Conservation (phyloP, 2,888 invertebrate genomes). For the Coelinius sp. region DNA sequence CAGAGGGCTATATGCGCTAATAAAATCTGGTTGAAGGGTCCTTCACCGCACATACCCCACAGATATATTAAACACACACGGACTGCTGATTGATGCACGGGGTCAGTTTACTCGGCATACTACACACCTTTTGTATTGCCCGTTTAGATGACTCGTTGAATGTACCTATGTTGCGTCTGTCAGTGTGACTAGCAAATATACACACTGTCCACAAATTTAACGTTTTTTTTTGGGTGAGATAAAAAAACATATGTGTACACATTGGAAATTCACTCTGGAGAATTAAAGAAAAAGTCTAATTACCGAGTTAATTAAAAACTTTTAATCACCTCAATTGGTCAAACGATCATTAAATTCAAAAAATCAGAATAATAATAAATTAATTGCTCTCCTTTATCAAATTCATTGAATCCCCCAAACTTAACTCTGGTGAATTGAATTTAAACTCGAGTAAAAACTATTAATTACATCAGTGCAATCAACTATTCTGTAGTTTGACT, state of each 20-base stretch:
- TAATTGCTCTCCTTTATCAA: background rate
- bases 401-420: background rate
- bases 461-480: background rate
- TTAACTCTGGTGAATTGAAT: background rate
- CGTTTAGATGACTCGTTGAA: background rate
- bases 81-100: background rate
- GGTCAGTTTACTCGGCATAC: background rate
- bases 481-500: background rate
- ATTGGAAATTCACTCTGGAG: background rate
- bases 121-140: background rate
- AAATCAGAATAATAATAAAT: background rate
- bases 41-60: background rate
- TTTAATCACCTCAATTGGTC: background rate
- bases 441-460: background rate
- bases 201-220: background rate
- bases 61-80: slow-evolving; percentile 2
- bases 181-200: background rate
- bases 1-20: slow-evolving; percentile 20
- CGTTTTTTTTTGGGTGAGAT: background rate
- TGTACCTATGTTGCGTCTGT: background rate
- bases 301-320: background rate
- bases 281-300: background rate
- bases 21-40: slow-evolving; percentile 30
- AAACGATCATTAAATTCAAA: background rate
- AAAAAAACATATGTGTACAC: background rate